Base-by-base conservation (phyloP, 1,140 invertebrate species). In the Brachionus rotundiformis region DNA sequence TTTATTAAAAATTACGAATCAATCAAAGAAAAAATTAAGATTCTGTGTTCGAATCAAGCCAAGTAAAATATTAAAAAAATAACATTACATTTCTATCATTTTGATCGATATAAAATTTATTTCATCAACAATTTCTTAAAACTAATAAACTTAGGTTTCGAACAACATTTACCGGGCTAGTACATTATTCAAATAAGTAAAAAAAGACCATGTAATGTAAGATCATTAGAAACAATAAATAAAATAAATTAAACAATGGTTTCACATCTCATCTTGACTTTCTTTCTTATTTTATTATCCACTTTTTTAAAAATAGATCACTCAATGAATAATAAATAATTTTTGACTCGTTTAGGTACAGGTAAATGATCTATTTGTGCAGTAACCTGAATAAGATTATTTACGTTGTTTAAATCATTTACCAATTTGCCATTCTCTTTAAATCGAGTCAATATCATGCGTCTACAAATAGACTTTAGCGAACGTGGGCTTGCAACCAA, bases 251-350 rank as follows among this genome's bases (percentile, higher is more conserved):
- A 54, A 54, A 19, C 47, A 54, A 19, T 54, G 19, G 47, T 54
- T 54, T 54, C 47, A 68, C 65, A 68, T 68, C 36, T 33, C 65
- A 25, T 68, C 65, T 68, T 68, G 36, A 5, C 36, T 41, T 33
- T n/a, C 25, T 29, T 33, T 68, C 65, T 33, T 23, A 8, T 29
- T 68, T 33, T 23, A 8, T 29, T 68, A 25, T 68, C 5, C 36
- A 68, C 36, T 8, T 2, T 25, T 19, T 31, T 29, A 68, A 68
- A 68, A 68, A n/a, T 23, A 68, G 25, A 5, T 79, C 36, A 79
- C 19, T 79, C 76, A 29, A 79, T 79, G 29, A 59, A 79, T 33
- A 79, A 79, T 54, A 79, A 13, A 59, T 79, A 79, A 41, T 79
- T 79, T 63, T 79, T 79, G 11, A 79, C 16, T 11, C 29, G 27